Base-by-base conservation (phyloP, 2,797 vertebrate species). In the Alexandromys oeconomus region DNA sequence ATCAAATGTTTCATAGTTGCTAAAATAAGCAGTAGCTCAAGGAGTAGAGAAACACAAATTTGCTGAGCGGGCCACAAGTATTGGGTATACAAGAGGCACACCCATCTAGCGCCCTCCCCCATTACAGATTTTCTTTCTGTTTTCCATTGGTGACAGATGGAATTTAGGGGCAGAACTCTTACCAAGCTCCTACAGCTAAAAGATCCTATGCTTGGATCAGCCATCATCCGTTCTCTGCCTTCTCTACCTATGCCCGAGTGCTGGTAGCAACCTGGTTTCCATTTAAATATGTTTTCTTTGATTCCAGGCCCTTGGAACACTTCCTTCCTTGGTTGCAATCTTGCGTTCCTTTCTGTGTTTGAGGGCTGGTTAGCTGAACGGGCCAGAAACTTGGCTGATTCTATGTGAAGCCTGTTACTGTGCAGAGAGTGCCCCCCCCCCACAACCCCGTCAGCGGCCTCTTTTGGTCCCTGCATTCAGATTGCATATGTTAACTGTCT, bases 111-210 rank as follows among this genome's bases (percentile, higher is more conserved):
- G 86, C 84, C 89, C 87, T 11, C 48, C 12, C 71, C 63, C 67
- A 1, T 73, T 77, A 61, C 80, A n/a, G 84, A 73, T 93, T 96
- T 97, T 93, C 89, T 96, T 91, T 96, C 91, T 88, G 71, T 31
- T 94, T 76, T 92, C 96, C 93, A 93, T 63, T 89, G 94, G 95
- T 88, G 87, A 79, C 80, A 92, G 95, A 97, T 88, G 91, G 96
- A 93, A 96, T 96, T 97, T 85, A 89, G 69, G 94, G 82, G 77
- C 79, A 96, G 88, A 87, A 29, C 92, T 96, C 85, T 94, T 87
- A 86, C 69, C 96, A 65, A 80, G 61, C 63, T 93, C 78, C 92
- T 88, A 0, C 40, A 95, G 94, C 67, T 40, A 43, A 74, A 78
- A 91, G 94, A 87, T 46, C 46, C 77, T 92, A 7, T 21, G 31